Evolutionary conservation across 2,113 vertebrate species (phyloP).

Genomic region (Ovibos moschatus): DNA sequence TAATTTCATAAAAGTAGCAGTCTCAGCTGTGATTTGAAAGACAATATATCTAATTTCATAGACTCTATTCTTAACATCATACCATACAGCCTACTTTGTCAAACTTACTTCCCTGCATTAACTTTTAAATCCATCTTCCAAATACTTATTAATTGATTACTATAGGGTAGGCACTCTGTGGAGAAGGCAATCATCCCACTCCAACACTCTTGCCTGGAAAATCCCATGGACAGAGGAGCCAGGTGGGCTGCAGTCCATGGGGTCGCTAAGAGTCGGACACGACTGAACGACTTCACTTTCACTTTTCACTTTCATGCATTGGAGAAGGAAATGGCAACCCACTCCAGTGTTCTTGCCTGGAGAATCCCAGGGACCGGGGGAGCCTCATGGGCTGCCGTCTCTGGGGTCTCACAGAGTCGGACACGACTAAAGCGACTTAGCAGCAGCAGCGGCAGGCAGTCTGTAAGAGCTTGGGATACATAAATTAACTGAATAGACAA

Average conservation of each 20-base stretch:
- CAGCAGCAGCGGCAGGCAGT: background rate
- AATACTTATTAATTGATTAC: background rate
- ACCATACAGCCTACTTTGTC: background rate
- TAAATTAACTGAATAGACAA: background rate
- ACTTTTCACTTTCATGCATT: no score
- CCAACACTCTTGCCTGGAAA: no score
- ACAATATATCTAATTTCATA: background rate
- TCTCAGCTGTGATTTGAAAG: background rate
- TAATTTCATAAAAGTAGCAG: background rate
- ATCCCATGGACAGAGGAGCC: no score
- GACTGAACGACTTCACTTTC: no score
- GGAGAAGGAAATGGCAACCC: no score
- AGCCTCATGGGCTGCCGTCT: no score
- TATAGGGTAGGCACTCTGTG: background rate
- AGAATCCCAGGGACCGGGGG: accelerated
- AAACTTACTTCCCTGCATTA: background rate
- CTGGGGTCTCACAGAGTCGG: no score
- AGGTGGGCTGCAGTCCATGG: no score
- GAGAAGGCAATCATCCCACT: no score
- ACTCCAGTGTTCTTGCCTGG: no score
- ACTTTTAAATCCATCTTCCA: background rate
- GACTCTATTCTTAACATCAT: background rate
- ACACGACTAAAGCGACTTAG: no score
- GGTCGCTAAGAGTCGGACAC: no score
- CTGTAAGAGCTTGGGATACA: background rate